Evolutionary conservation across 2,888 invertebrate genomes (phyloP), one percentile per base, ranked within the genome.

Genomic region (Calameuta idolon): DNA sequence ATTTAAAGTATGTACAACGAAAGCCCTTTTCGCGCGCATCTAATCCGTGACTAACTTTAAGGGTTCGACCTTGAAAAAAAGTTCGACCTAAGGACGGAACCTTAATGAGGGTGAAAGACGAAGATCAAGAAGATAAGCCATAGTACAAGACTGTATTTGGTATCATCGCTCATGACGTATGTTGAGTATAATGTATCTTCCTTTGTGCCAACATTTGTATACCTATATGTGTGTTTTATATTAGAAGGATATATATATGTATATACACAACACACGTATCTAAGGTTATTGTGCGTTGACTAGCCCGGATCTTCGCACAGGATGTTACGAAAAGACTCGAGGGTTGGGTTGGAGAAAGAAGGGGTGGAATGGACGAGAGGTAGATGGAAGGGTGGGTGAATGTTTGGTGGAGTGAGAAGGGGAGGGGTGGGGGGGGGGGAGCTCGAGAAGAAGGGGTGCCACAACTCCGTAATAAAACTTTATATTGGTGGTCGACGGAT

Each of bases 381-480:
- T 34, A 34, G 71, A 71, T 71, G 23, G 15, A 11, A 15, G 71
- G 71, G 34, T 30, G 71, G 71, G 9, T 30, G 30, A 71, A 71
- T 71, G 71, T 31, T 34, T 33, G 71, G 23, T 34, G 30, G 30
- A 30, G 23, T 4, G 71, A 23, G 71, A 34, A 30, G 11, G 9
- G 40, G 23, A 0, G 73, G n/a, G 5, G 40, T 34, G 4, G 30
- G 68, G 73, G 71, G 4, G 30, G 12, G 75, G 34, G 33, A 4
- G 35, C 0, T 35, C 3, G 12, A 35, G 12, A 35, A 30, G 40
- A 35, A 69, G 73, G 69, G 79, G 69, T 69, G 76, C 55, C 73
- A 73, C 75, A 81, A 81, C 77, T 81, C 74, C 78, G 77, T 82
- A 81, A 82, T 83, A 83, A 83, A 83, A 83, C 76, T 82, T 83